These are phyloP conservation scores for Oenanthe oenanthe DNA, from an alignment of 2,113 vertebrate genomes.

Conservation along the genomic window DNA sequence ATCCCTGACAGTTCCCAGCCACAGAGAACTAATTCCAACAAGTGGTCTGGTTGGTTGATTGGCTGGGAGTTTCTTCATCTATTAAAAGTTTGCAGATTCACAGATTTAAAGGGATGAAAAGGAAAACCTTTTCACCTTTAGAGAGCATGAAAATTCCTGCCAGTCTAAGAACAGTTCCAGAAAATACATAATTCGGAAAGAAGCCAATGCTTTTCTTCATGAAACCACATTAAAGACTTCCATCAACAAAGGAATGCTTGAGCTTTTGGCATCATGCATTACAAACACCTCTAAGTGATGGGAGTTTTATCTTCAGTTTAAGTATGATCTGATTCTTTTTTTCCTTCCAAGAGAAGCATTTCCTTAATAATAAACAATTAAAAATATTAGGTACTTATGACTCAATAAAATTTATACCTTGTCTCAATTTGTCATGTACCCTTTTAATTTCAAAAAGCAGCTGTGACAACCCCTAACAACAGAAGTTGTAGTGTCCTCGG, in stretches of 20 bases:
- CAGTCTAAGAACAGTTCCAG: background rate
- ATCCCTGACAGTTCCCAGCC: fast-evolving
- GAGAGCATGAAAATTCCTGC: background rate
- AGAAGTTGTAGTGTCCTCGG: background rate
- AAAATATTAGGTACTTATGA: background rate
- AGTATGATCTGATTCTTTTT: background rate
- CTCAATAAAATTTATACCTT: background rate
- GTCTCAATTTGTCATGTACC: background rate
- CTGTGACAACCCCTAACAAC: background rate
- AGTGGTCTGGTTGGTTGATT: background rate
- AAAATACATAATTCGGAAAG: background rate
- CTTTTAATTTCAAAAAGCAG: background rate
- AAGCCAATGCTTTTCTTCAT: background rate
- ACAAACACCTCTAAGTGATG: background rate
- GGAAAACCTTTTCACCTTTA: background rate
- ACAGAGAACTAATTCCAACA: background rate
- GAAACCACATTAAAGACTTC: background rate
- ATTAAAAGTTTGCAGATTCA: background rate
- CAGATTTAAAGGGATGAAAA: background rate
- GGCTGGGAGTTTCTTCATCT: background rate
- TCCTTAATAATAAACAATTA: background rate
- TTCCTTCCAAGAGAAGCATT: background rate
- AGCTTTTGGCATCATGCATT: background rate
- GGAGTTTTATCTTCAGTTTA: background rate
- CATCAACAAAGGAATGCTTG: background rate